Percentiles rank a stretch among this genome's conserved stretches.
These are phyloP conservation scores for Drosophila obscura DNA, from an alignment of 1,140 invertebrate species.

Conservation along the genomic window DNA sequence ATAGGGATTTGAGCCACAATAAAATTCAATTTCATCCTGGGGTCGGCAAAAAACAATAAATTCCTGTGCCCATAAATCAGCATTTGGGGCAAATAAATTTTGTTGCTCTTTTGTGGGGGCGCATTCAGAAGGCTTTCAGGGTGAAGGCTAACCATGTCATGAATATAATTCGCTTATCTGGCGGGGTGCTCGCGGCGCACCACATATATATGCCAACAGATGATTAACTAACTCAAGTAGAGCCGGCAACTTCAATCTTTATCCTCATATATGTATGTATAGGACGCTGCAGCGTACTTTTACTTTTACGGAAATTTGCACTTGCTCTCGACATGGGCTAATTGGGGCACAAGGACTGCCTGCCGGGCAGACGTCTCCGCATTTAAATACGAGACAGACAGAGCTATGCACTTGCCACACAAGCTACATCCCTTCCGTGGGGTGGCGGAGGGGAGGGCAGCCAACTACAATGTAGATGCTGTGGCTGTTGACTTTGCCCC, in stretches of 20 bases:
- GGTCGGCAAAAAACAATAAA: slow-evolving; percentile 26
- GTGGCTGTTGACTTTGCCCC: slow-evolving; percentile 34
- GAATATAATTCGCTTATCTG: slow-evolving; percentile 14
- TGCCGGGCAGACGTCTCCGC: slow-evolving; percentile 15
- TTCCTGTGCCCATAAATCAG: slow-evolving; percentile 49
- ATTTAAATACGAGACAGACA: slow-evolving; percentile 32
- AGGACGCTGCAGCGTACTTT: slow-evolving; percentile 1
- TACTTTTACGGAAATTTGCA: background rate
- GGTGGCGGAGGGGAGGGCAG: background rate
- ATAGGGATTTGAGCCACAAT: slow-evolving; percentile 20
- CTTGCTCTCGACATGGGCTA: slow-evolving; percentile 36
- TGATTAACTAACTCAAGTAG: slow-evolving; percentile 33
- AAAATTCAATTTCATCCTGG: slow-evolving; percentile 53
- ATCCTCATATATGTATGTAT: background rate
- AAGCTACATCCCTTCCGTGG: background rate
- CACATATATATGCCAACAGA: slow-evolving; percentile 30
- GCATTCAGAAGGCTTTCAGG: background rate
- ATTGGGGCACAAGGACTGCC: slow-evolving; percentile 54
- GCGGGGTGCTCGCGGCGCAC: slow-evolving; percentile 3
- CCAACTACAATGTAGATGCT: slow-evolving; percentile 22
- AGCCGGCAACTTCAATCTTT: background rate
- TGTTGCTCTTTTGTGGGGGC: slow-evolving; percentile 1
- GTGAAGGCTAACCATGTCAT: slow-evolving; percentile 9
- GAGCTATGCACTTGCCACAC: no score
- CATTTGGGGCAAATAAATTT: slow-evolving; percentile 29